phyloP scores from a whole-genome alignment of 2,113 vertebrate species.

The Piaya cayana region DNA sequence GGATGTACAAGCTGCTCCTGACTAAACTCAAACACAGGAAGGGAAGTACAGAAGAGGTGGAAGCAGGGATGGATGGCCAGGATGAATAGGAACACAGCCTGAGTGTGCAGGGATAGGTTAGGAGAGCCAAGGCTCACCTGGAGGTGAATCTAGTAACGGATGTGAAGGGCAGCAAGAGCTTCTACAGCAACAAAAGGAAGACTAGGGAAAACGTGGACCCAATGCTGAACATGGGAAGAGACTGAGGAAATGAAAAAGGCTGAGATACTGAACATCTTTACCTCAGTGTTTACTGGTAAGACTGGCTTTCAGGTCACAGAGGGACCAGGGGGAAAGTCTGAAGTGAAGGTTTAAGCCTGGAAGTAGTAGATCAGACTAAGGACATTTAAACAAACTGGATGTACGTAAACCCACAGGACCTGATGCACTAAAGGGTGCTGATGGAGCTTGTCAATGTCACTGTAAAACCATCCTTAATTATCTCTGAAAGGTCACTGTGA shows the following conservation, averaged over 20 bases:
- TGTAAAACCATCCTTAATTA: background rate
- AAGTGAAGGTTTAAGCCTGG: background rate
- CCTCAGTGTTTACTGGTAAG: background rate
- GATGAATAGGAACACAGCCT: background rate
- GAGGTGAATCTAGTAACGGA: background rate
- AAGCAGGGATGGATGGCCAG: background rate
- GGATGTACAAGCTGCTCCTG: background rate
- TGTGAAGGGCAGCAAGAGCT: background rate
- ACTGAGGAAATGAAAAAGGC: background rate
- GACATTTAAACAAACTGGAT: background rate
- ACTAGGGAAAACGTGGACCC: background rate
- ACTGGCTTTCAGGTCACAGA: background rate
- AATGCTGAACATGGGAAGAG: background rate
- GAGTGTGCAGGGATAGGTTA: background rate
- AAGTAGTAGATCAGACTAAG: background rate
- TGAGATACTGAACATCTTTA: background rate
- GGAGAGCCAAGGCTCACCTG: background rate
- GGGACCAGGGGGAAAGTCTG: background rate
- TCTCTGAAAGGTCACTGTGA: background rate
- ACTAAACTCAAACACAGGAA: background rate
- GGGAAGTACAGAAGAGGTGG: background rate
- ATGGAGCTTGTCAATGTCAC: background rate
- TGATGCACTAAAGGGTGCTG: rapidly evolving
- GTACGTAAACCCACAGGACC: background rate
- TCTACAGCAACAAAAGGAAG: background rate